Conservation (phyloP, 2,888 invertebrate genomes). For the Fragum sueziense region DNA sequence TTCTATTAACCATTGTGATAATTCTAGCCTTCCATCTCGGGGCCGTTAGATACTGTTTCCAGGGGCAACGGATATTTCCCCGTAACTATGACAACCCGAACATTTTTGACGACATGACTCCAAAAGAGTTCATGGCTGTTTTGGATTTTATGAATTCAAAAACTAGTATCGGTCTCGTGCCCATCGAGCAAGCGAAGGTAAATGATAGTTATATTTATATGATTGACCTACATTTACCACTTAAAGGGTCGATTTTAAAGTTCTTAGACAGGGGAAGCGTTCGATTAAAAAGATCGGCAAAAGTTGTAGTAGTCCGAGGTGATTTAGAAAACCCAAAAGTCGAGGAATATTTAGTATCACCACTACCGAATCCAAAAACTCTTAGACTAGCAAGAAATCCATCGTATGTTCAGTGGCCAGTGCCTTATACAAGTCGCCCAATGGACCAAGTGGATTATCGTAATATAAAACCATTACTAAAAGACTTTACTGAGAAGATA, state of each 20-base stretch:
- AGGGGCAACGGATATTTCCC: conserved; percentile 55
- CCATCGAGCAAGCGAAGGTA: conserved; percentile 60
- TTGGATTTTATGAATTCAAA: conserved; percentile 66
- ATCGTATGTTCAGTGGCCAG: conserved; percentile 65
- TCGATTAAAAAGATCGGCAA: conserved; percentile 70
- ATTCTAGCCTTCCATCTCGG: conserved; percentile 54
- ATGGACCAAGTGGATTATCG: conserved; percentile 70
- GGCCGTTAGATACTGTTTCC: conserved; percentile 63
- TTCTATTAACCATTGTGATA: conserved; percentile 56
- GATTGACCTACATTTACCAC: conserved; percentile 71
- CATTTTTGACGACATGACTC: conserved; percentile 72
- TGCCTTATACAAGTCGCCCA: conserved; percentile 72
- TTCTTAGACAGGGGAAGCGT: conserved; percentile 66
- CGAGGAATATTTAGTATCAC: conserved; percentile 76
- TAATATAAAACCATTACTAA: conserved; percentile 60
- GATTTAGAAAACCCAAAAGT: conserved; percentile 70
- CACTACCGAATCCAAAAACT: conserved; percentile 69
- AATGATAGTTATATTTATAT: conserved; percentile 74
- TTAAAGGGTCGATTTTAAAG: conserved; percentile 69
- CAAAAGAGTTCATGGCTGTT: conserved; percentile 66
- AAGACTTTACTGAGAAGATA: conserved; percentile 55
- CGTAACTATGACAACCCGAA: conserved; percentile 65
- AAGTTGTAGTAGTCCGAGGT: conserved; percentile 73
- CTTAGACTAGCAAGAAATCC: conserved; percentile 68
- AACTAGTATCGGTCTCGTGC: conserved; percentile 62